These are phyloP conservation scores for Rhagonycha fulva DNA, from an alignment of 2,888 invertebrate species.

Conservation along the genomic window DNA sequence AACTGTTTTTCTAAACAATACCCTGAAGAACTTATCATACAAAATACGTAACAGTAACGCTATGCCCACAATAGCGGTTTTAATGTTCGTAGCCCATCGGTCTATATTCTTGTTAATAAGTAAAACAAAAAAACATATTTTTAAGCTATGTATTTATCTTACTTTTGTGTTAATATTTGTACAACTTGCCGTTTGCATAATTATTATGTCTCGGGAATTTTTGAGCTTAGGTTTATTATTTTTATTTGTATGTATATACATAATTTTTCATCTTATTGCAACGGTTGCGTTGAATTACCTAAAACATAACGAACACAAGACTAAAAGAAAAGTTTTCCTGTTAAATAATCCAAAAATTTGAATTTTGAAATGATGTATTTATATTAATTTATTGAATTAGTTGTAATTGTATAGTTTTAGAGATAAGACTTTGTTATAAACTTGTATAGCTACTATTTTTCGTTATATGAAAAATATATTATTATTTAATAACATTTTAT, in stretches of 20 bases:
- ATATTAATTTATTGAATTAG: background rate
- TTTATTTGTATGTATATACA: background rate
- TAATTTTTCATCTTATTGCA: background rate
- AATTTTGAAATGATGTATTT: background rate
- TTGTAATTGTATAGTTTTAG: background rate
- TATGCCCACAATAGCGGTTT: background rate
- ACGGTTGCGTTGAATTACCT: background rate
- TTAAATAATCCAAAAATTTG: background rate
- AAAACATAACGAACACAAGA: background rate
- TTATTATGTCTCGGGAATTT: background rate
- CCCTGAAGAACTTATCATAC: background rate
- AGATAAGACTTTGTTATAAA: background rate
- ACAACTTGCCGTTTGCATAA: background rate
- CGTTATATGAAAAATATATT: slow-evolving; percentile 1
- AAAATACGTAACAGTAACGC: background rate
- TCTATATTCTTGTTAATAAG: background rate
- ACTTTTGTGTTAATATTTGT: background rate
- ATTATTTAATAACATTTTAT: background rate
- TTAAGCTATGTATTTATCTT: background rate
- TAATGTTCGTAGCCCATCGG: background rate
- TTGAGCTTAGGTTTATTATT: background rate
- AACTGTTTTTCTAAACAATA: background rate
- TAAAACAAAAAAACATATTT: background rate
- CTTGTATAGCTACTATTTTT: background rate
- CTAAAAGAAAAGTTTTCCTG: background rate